These are phyloP conservation scores for Gortyna flavago DNA, from an alignment of 2,888 invertebrate species.

Conservation along the genomic window DNA sequence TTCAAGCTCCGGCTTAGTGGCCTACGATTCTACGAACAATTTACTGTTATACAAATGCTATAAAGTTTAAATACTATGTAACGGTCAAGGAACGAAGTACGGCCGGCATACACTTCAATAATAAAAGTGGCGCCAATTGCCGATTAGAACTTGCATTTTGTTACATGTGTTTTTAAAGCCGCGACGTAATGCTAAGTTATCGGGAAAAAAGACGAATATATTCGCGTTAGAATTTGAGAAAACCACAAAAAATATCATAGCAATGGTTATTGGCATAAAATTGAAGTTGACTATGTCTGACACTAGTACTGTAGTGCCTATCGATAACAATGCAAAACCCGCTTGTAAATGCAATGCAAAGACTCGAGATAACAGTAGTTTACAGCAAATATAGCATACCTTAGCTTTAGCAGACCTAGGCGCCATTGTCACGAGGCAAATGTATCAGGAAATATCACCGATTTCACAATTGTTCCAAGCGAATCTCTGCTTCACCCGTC, in stretches of 20 bases:
- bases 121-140: conserved; percentile 61
- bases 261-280: conserved; percentile 5
- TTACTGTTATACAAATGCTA: background rate
- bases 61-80: conserved; percentile 19
- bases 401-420: conserved; percentile 84
- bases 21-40: background rate
- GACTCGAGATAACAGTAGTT: conserved; percentile 50
- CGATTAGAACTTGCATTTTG: conserved; percentile 34
- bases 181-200: conserved; percentile 20
- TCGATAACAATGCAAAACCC: conserved; percentile 78
- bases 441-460: conserved; percentile 50
- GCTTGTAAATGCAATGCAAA: conserved; percentile 66
- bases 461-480: conserved; percentile 52
- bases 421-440: conserved; percentile 79
- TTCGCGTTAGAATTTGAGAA: background rate
- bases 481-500: conserved; percentile 51
- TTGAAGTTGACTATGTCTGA: conserved; percentile 27
- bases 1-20: background rate
- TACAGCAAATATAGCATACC: conserved; percentile 72
- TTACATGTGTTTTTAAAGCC: conserved; percentile 50
- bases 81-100: conserved; percentile 22
- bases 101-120: conserved; percentile 17
- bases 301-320: conserved; percentile 50
- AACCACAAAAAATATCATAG: conserved; percentile 6
- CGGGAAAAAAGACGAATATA: conserved; percentile 19